A percentile compares a stretch with the other conserved stretches of the same genome.
Conservation (phyloP, 2,113 vertebrate species). For the Actenoides lindsayi region DNA sequence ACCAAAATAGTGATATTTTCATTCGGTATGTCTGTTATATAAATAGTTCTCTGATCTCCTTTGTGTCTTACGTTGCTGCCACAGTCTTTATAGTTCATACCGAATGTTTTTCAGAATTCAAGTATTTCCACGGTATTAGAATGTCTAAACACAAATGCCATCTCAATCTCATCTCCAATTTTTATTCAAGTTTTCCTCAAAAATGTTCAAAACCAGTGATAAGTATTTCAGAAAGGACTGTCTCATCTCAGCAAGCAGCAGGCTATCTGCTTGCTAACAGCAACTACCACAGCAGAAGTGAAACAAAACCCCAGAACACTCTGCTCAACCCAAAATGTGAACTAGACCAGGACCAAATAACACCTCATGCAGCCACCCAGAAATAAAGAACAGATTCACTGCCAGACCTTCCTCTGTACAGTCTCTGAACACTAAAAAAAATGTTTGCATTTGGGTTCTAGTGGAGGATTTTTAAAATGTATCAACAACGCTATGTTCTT, state of each 20-base stretch:
- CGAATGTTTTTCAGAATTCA: neutral
- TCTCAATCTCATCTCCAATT: neutral
- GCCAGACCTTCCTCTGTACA: neutral
- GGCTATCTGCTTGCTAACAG: neutral
- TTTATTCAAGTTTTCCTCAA: neutral
- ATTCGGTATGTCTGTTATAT: neutral
- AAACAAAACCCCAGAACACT: neutral
- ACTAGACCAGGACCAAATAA: neutral
- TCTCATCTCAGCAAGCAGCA: neutral
- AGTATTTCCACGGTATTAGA: neutral
- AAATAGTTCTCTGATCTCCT: neutral
- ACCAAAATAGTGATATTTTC: neutral
- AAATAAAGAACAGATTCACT: neutral
- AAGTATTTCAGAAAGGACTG: neutral
- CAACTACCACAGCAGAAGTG: neutral
- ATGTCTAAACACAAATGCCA: neutral
- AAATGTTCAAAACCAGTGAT: neutral
- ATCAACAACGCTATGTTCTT: neutral
- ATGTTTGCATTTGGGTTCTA: neutral
- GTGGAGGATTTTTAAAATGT: constrained; percentile 1
- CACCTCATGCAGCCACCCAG: neutral
- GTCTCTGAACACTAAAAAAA: neutral
- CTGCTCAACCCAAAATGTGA: neutral
- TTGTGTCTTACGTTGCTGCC: neutral
- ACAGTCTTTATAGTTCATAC: neutral